Evolutionary conservation across 2,113 vertebrate genomes (phyloP).

Genomic region (Campylomormyrus tamandua): DNA sequence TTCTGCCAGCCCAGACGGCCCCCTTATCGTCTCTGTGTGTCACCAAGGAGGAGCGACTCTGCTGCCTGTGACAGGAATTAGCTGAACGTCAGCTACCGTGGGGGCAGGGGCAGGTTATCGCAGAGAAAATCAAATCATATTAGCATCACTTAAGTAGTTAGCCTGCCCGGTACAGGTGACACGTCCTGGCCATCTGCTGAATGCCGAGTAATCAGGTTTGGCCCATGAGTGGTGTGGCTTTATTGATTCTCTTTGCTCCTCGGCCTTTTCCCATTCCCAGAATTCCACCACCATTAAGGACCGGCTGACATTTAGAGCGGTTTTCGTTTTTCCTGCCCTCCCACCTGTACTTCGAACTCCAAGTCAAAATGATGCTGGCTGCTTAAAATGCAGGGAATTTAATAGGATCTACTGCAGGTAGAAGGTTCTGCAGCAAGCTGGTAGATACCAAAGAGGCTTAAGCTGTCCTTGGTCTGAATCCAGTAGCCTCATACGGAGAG

Average conservation of each 20-base stretch:
- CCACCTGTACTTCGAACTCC: not conserved
- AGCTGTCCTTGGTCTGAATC: not conserved
- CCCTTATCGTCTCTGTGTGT: conserved; percentile 44
- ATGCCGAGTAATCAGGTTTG: not conserved
- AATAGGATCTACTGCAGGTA: not conserved
- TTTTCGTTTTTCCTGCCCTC: not conserved
- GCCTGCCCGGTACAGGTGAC: not conserved
- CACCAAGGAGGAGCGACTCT: conserved; percentile 26
- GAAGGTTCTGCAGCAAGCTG: not conserved
- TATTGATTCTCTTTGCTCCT: not conserved
- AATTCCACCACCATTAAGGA: not conserved
- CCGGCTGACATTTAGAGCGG: not conserved
- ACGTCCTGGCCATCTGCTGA: not conserved
- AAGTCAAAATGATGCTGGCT: not conserved
- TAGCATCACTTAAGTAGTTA: conserved; percentile 29
- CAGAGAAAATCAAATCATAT: conserved; percentile 40
- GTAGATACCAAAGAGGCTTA: not conserved
- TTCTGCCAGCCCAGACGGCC: conserved; percentile 34
- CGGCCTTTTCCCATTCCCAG: not conserved
- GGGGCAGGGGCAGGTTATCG: conserved; percentile 33
- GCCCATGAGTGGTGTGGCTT: not conserved
- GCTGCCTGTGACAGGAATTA: conserved; percentile 15
- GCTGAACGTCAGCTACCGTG: not conserved
- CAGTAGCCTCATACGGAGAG: not conserved
- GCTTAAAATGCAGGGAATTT: not conserved